Percentiles rank a stretch among this genome's conserved stretches.
These are phyloP conservation scores for Bhutanitis thaidina DNA, from an alignment of 2,888 invertebrate genomes.

Conservation along the genomic window DNA sequence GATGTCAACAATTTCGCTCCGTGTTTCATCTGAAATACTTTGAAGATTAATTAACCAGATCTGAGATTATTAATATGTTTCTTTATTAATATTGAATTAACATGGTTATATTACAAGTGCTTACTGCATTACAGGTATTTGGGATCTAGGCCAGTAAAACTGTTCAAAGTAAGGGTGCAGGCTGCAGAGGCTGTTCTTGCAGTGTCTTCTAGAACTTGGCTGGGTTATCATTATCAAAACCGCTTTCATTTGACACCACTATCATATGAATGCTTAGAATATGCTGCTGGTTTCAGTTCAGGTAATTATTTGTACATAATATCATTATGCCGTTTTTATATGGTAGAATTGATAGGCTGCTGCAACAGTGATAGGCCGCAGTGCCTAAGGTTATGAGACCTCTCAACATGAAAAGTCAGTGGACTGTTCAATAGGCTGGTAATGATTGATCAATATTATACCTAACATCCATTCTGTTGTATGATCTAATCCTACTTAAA, in stretches of 20 bases:
- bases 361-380: too few relatives aligned
- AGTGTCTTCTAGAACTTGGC: slow-evolving; percentile 98
- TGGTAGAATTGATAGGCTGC: too few relatives aligned
- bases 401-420: too few relatives aligned
- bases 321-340: too few relatives aligned
- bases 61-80: slow-evolving; percentile 43
- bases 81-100: background rate
- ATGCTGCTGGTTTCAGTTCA: slow-evolving; percentile 96
- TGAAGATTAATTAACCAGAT: slow-evolving; percentile 78
- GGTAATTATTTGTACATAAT: slow-evolving; percentile 46
- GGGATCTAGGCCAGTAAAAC: slow-evolving; percentile 96
- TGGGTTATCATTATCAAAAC: slow-evolving; percentile 99
- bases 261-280: slow-evolving; percentile 97
- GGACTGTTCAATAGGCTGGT: too few relatives aligned
- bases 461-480: too few relatives aligned
- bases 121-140: slow-evolving; percentile 81
- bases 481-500: too few relatives aligned
- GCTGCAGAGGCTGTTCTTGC: slow-evolving; percentile 97
- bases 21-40: slow-evolving; percentile 82
- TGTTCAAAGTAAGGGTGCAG: slow-evolving; percentile 97
- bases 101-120: background rate
- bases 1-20: slow-evolving; percentile 73
- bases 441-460: too few relatives aligned
- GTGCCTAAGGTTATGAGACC: too few relatives aligned
- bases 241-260: slow-evolving; percentile 96